Percentiles rank a stretch among this genome's conserved stretches.
Evolutionary conservation across 30 jellyfish, hydroid and myxozoan genomes (phyloP).

Genomic region (Cassiopea xamachana): DNA sequence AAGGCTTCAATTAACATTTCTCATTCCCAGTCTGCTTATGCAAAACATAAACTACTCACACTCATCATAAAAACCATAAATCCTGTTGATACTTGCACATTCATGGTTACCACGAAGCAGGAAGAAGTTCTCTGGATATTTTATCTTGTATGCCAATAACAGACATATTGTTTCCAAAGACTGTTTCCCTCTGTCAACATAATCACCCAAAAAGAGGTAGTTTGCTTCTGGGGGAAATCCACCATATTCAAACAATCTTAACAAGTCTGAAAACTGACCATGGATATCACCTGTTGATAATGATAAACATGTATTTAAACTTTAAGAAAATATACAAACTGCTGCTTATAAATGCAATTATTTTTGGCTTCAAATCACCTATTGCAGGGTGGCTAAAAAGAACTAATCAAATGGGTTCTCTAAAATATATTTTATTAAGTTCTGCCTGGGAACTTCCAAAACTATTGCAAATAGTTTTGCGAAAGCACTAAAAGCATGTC

Average conservation of each 20-base stretch:
- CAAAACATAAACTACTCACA: constrained; percentile 66
- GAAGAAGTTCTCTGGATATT: constrained; percentile 99
- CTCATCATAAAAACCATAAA: constrained; percentile 99
- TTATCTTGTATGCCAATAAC: constrained; percentile 96
- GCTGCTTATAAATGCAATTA: too few relatives aligned
- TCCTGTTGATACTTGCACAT: constrained; percentile 99
- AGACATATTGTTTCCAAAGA: constrained; percentile 98
- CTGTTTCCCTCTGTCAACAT: constrained; percentile 99
- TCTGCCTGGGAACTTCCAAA: too few relatives aligned
- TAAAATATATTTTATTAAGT: too few relatives aligned
- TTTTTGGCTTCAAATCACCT: too few relatives aligned
- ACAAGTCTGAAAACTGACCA: constrained; percentile 97
- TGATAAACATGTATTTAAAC: not conserved
- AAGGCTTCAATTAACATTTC: too few relatives aligned
- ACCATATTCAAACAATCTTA: constrained; percentile 98
- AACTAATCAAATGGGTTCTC: too few relatives aligned
- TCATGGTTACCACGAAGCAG: constrained; percentile 99
- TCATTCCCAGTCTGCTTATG: too few relatives aligned
- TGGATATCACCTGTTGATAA: constrained; percentile 95
- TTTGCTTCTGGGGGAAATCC: constrained; percentile 99
- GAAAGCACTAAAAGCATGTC: too few relatives aligned
- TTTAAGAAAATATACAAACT: too few relatives aligned
- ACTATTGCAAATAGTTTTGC: too few relatives aligned
- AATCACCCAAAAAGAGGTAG: constrained; percentile 97
- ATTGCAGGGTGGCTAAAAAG: too few relatives aligned